Percentiles rank a stretch among this genome's conserved stretches.
These are phyloP conservation scores for Sminthurides aquaticus DNA, from an alignment of 2,888 invertebrate genomes.

Conservation along the genomic window DNA sequence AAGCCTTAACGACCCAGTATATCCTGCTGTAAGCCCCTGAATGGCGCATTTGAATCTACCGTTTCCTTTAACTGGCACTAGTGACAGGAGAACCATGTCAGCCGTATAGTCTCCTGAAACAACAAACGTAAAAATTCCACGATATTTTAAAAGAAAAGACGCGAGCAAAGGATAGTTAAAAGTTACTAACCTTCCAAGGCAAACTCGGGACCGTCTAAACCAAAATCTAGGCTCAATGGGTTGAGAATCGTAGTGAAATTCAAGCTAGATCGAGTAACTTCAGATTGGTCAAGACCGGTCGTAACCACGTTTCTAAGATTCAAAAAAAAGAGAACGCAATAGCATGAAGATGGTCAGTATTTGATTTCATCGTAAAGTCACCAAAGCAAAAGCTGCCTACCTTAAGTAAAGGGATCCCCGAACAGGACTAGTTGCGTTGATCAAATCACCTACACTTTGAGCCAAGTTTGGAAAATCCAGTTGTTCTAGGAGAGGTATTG, in stretches of 20 bases:
- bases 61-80: background rate
- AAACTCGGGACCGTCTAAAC: background rate
- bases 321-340: background rate
- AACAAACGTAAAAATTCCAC: too few species aligned
- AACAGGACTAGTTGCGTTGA: background rate
- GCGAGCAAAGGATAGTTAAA: background rate
- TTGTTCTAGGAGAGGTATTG: background rate
- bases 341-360: background rate
- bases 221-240: background rate
- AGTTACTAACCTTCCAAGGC: slow-evolving; percentile 1
- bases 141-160: background rate
- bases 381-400: background rate
- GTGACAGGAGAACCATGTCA: background rate
- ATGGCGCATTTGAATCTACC: background rate
- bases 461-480: slow-evolving; percentile 27
- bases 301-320: background rate
- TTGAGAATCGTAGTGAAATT: background rate
- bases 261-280: background rate
- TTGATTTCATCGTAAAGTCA: background rate
- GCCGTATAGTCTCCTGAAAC: background rate
- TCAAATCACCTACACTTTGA: background rate
- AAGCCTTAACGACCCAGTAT: background rate
- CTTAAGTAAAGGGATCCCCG: background rate
- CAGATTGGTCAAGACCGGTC: background rate
- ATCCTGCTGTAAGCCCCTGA: background rate